Evolutionary conservation across 1,140 invertebrate species (phyloP), one percentile per base, ranked within the genome.

Genomic region (Sitobion miscanthi): DNA sequence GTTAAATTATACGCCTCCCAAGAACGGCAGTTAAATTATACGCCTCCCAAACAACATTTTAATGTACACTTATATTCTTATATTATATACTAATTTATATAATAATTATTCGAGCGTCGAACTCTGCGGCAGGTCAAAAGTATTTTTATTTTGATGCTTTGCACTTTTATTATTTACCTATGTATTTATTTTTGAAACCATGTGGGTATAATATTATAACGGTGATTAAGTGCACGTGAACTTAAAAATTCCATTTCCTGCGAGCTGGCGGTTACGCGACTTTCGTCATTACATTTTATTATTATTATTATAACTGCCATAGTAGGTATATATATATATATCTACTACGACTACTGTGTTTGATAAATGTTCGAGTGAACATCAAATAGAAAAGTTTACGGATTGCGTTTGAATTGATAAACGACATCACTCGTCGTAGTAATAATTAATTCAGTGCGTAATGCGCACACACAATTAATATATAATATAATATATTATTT

Each of bases 381-480:
- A 77, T 77, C 30, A 77, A 77, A 77, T n/a, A 77, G 62, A 77
- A 77, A 77, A n/a, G 30, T 77, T 77, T 35, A n/a, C 62, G n/a
- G n/a, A 77, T 5, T 54, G 49, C 30, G 62, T 77, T 77, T 77
- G 62, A 77, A 77, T 77, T 77, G 62, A n/a, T 77, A n/a, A 77
- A 77, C 62, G 20, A n/a, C 62, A 77, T 77, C 62, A 2, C 30
- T 14, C 62, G 11, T 77, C 30, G 2, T 17, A 17, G 2, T 17
- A 17, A 77, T 77, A 77, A 77, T 77, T 77, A 77, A 77, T n/a
- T 77, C 62, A 77, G 30, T n/a, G 62, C n/a, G 62, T 77, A 77
- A 77, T 77, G 62, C n/a, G 62, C n/a, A 77, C 62, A 77, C 62
- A 77, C 52, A 20, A 52, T 17, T 52, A 52, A 3, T 30, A n/a